Conservation (phyloP, 1,140 invertebrate species). For the Drosophila arawakana region DNA sequence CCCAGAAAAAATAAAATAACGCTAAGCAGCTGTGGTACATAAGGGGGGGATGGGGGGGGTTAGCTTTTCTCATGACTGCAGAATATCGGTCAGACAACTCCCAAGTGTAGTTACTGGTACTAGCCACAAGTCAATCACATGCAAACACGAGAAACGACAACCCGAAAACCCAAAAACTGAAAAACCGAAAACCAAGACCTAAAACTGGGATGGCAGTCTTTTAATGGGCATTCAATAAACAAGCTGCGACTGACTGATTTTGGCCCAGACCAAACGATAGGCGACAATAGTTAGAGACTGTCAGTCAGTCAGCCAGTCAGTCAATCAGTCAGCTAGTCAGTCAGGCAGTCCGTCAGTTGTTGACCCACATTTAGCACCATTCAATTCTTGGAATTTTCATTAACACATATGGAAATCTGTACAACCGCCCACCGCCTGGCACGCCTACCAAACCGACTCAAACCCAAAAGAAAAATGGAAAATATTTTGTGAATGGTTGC, state of each 20-base stretch:
- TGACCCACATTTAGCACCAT: slow-evolving; percentile 72
- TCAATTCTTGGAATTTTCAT: slow-evolving; percentile 79
- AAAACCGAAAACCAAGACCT: slow-evolving; percentile 8
- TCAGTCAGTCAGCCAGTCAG: neutral
- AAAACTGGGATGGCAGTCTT: slow-evolving; percentile 57
- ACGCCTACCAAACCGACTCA: slow-evolving; percentile 17
- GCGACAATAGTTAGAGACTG: slow-evolving; percentile 57
- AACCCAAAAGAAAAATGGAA: slow-evolving; percentile 20
- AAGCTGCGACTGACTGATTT: slow-evolving; percentile 71
- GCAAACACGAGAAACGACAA: slow-evolving; percentile 34
- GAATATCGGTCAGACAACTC: slow-evolving; percentile 73
- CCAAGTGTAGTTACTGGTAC: slow-evolving; percentile 38
- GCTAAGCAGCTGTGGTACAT: neutral
- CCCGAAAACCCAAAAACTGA: slow-evolving; percentile 10
- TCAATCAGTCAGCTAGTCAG: slow-evolving; percentile 22
- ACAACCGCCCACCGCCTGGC: slow-evolving; percentile 28
- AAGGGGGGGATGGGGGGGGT: neutral
- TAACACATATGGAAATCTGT: slow-evolving; percentile 76
- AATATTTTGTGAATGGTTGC: slow-evolving; percentile 68
- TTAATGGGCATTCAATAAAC: slow-evolving; percentile 79
- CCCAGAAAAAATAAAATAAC: slow-evolving; percentile 50
- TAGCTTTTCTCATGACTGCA: slow-evolving; percentile 45
- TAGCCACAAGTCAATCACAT: slow-evolving; percentile 51
- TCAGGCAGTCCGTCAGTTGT: slow-evolving; percentile 45
- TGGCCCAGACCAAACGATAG: slow-evolving; percentile 56